Evolutionary conservation across 2,888 invertebrate species (phyloP).

Genomic region (Rhodophaea formosa): DNA sequence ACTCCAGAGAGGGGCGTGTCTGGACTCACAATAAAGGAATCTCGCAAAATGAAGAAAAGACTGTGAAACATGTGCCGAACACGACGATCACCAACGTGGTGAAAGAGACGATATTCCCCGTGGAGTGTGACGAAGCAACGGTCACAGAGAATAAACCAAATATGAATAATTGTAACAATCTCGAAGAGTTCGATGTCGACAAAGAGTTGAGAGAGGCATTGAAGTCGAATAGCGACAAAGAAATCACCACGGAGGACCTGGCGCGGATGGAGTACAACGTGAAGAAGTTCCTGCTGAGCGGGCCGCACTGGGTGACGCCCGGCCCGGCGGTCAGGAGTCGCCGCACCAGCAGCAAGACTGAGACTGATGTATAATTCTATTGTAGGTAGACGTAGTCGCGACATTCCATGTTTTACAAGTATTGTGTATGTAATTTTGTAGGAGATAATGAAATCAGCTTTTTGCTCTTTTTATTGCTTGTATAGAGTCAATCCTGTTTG

Average conservation of each 20-base stretch:
- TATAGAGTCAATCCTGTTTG: background rate
- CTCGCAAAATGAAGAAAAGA: conserved; percentile 31
- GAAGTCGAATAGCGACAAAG: conserved; percentile 58
- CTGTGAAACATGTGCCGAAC: conserved; percentile 18
- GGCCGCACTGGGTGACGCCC: conserved; percentile 66
- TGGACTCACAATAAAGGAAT: conserved; percentile 54
- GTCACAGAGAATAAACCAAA: conserved; percentile 62
- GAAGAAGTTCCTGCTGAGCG: conserved; percentile 86
- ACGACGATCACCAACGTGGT: conserved; percentile 53
- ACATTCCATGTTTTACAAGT: conserved; percentile 41
- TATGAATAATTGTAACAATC: conserved; percentile 43
- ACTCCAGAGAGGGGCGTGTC: conserved; percentile 52
- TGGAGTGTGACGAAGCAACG: conserved; percentile 62
- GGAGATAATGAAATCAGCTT: conserved; percentile 29
- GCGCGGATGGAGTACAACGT: conserved; percentile 89
- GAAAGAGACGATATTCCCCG: conserved; percentile 72
- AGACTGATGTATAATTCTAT: conserved; percentile 77
- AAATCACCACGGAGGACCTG: conserved; percentile 80
- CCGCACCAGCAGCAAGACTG: conserved; percentile 78
- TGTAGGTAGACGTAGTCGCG: conserved; percentile 42
- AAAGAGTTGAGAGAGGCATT: conserved; percentile 52
- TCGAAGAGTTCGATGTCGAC: conserved; percentile 46
- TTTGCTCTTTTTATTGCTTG: conserved; percentile 12
- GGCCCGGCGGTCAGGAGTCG: conserved; percentile 58
- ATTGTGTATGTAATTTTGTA: conserved; percentile 32